Base-by-base conservation (phyloP, 23 tunicate species). In the Phallusia fumigata region DNA sequence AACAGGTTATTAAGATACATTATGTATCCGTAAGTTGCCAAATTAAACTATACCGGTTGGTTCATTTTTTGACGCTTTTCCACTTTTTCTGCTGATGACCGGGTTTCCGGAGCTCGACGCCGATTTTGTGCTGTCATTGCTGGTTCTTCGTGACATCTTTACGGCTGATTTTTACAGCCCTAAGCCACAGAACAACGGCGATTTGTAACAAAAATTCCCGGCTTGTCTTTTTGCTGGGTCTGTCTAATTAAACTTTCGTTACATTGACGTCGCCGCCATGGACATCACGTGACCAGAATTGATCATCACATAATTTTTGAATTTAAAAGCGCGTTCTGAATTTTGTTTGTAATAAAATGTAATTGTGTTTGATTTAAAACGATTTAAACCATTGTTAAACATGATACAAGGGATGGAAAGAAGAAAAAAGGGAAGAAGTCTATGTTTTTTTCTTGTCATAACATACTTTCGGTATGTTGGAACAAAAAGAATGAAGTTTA, bases 51-150 rank as follows among this genome's bases (percentile, higher is more conserved):
- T 33, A 77, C 81, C 81, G 18, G 33, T 28, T 19, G 58, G 6
- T 18, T 83, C 75, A 83, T 35, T 44, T 24, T 84, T 76, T 28
- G 11, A 8, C 18, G 47, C 58, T 58, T 77, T 84, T n/a, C 53
- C 76, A 53, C 76, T 19, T 53, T 58, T 58, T 58, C 28, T 58
- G 69, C 69, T 58, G 69, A 1, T 58, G 69, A 24, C 69, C 8
- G 69, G 69, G 13, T 6, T 58, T 58, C 69, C 69, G 13, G 18
- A 31, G 53, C 81, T 84, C 19, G 87, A 84, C 13, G 79, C 31
- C 19, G 88, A 85, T 45, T 85, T 85, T 30, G 83, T 33, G 53
- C 88, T 85, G 24, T 85, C 88, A 65, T 52, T 78, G 74, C 88
- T 85, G 2, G 69, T 64, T 78, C 88, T 76, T 13, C 88, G 83